These are phyloP conservation scores for Phoxinus dragarum DNA, from an alignment of 2,797 vertebrate genomes.

Conservation along the genomic window DNA sequence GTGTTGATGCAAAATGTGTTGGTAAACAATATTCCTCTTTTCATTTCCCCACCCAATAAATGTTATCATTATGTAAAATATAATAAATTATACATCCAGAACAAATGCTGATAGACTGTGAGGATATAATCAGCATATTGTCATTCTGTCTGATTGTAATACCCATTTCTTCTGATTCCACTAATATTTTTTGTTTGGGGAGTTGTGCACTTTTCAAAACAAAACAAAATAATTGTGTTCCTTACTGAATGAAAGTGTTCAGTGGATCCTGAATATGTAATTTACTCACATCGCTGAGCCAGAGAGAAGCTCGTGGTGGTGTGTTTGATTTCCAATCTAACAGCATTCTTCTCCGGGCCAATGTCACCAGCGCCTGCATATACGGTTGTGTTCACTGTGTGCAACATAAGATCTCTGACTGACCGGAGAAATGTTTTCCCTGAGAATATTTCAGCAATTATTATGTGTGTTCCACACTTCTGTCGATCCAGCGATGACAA, in stretches of 20 bases:
- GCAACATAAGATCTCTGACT: not conserved
- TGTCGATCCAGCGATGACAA: not conserved
- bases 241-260: not conserved
- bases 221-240: not conserved
- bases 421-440: not conserved
- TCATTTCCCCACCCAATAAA: no score
- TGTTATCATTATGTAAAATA: no score
- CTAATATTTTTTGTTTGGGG: not conserved
- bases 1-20: no score
- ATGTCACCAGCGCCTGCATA: not conserved
- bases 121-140: not conserved
- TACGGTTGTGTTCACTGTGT: not conserved
- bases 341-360: not conserved
- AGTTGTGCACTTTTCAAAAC: not conserved
- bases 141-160: not conserved
- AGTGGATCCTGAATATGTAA: not conserved
- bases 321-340: not conserved
- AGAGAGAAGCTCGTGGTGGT: not conserved
- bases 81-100: no score
- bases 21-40: no score
- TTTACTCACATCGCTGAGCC: not conserved
- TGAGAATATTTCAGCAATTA: not conserved
- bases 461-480: not conserved
- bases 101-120: not conserved
- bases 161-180: not conserved